Base-by-base conservation (phyloP, 1,140 invertebrate species). In the Pomacea maculata region DNA sequence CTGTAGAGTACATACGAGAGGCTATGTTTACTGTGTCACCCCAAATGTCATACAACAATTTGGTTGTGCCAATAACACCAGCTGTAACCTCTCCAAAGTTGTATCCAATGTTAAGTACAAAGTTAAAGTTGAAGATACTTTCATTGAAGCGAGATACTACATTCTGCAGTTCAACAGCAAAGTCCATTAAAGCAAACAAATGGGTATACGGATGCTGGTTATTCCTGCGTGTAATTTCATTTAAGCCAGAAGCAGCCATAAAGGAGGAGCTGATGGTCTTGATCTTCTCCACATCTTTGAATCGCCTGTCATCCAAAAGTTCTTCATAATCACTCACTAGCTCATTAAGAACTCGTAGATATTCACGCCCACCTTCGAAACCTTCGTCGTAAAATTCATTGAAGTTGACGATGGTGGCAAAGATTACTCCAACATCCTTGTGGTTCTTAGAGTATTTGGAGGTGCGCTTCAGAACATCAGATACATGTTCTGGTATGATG, bases 1-100 rank as follows among this genome's bases (percentile, higher is more conserved):
- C 92, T n/a, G 91, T 92, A 11, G 96, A 97, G 89, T 99, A 98
- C 98, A 94, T 98, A 77, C 98, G 92, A 9, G 96, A 97, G 0
- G 98, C 97, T 77, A 99, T 98, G 91, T 99, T 99, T 0, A 99
- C 97, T 0, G 98, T 97, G 91, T 99, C 97, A 0, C 98, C 98
- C 98, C 98, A 99, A 77, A 99, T 99, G 90, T 99, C 98, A 85
- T 98, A 99, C 87, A 97, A 97, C 25, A 99, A 92, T 88, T 99
- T 99, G 0, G 96, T 96, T 1, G 97, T 98, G 0, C 98, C 98
- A 74, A 99, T 98, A 0, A 99, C 97, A 9, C 98, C 98, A 0
- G 97, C 96, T 0, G 97, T 98, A 0, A 98, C 96, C 85, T 98
- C 96, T 0, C 97, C 97, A 86, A 90, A 92, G 88, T 94, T 94